Percentiles rank a stretch among this genome's conserved stretches.
Evolutionary conservation across 2,113 vertebrate genomes (phyloP).

Genomic region (Emberiza fucata): DNA sequence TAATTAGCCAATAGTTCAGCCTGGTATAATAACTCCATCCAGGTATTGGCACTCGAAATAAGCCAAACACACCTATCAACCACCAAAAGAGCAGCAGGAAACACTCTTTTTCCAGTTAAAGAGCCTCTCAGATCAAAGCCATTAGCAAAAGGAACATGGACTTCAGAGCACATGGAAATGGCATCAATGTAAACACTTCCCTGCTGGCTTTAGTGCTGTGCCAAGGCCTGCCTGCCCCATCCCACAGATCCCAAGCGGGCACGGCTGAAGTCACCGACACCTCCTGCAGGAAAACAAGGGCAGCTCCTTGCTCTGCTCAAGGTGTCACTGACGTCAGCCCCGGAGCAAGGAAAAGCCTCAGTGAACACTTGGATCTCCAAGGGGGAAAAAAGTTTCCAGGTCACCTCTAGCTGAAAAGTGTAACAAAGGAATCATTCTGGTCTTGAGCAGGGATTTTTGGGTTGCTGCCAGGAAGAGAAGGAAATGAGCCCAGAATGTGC

Average conservation of each 20-base stretch:
- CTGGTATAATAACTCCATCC: neutral
- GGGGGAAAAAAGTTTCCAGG: slow-evolving; percentile 10
- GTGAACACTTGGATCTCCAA: neutral
- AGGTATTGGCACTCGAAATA: neutral
- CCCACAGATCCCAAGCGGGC: neutral
- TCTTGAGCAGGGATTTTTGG: neutral
- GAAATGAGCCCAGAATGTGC: neutral
- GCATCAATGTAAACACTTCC: neutral
- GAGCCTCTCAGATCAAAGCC: neutral
- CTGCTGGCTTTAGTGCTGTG: neutral
- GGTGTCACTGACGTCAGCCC: slow-evolving; percentile 24
- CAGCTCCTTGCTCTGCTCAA: neutral
- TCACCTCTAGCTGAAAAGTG: neutral
- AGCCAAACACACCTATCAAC: neutral
- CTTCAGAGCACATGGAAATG: neutral
- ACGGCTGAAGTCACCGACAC: slow-evolving; percentile 28
- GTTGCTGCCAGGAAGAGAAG: slow-evolving; percentile 13
- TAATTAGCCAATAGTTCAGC: slow-evolving; percentile 30
- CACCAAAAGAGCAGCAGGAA: neutral
- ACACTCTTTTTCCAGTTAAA: neutral
- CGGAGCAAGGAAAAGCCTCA: neutral
- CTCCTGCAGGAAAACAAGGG: slow-evolving; percentile 18
- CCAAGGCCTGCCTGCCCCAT: slow-evolving; percentile 21
- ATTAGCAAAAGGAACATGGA: neutral
- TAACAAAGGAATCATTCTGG: slow-evolving; percentile 55